These are phyloP conservation scores for Siniperca obscura DNA, from an alignment of 2,797 vertebrate genomes.

Conservation along the genomic window DNA sequence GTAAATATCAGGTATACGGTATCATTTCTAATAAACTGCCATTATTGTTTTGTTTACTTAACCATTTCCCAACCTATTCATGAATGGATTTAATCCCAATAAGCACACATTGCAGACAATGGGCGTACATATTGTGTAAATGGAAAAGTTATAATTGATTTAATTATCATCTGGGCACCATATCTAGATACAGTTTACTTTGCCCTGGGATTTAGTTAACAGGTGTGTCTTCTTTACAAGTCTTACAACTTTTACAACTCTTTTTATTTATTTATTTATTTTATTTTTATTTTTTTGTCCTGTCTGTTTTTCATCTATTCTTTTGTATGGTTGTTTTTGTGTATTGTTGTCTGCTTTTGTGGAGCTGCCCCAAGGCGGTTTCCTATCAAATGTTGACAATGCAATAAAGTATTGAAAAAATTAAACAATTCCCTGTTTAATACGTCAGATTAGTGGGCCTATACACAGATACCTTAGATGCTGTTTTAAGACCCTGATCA, in stretches of 20 bases:
- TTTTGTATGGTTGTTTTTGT: constrained; percentile 33
- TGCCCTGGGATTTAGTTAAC: constrained; percentile 29
- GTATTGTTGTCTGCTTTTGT: constrained; percentile 38
- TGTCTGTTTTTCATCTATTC: constrained; percentile 32
- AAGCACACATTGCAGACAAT: constrained; percentile 12
- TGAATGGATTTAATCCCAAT: neutral
- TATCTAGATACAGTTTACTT: constrained; percentile 24
- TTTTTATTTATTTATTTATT: neutral
- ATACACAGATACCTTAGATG: neutral
- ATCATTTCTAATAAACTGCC: constrained; percentile 14
- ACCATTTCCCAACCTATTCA: constrained; percentile 14
- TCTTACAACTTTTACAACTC: constrained; percentile 3
- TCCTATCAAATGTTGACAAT: constrained; percentile 31
- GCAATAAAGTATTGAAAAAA: constrained; percentile 29
- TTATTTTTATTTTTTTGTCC: neutral
- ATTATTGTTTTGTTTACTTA: constrained; percentile 1
- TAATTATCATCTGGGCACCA: constrained; percentile 64
- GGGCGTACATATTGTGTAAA: constrained; percentile 5
- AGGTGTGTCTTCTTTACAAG: constrained; percentile 45
- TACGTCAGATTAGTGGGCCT: neutral
- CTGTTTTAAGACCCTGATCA: neutral
- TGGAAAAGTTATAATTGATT: constrained; percentile 44
- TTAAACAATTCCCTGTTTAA: constrained; percentile 9
- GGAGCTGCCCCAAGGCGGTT: constrained; percentile 23
- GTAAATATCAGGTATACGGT: neutral